A percentile compares a stretch with the other conserved stretches of the same genome.
Conservation (phyloP, 1,140 invertebrate genomes). For the Delia radicum region DNA sequence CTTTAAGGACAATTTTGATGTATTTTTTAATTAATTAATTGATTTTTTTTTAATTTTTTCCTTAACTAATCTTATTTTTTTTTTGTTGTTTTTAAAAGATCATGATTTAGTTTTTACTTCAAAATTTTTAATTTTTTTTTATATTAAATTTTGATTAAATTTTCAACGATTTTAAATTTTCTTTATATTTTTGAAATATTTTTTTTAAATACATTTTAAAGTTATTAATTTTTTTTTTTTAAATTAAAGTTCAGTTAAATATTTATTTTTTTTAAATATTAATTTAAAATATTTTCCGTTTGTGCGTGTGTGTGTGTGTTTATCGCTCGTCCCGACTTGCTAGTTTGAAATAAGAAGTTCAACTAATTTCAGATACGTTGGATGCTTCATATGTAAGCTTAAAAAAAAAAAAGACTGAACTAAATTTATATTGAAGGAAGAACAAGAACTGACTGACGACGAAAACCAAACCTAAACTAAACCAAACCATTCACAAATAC, state of each 20-base stretch:
- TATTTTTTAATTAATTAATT: too few relatives aligned
- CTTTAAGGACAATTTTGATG: too few relatives aligned
- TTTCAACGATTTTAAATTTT: background rate
- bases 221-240: background rate
- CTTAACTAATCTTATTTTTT: too few relatives aligned
- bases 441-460: background rate
- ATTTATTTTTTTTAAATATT: background rate
- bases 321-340: background rate
- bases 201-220: background rate
- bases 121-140: too few relatives aligned
- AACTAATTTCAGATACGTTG: constrained; percentile 14
- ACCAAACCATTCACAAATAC: background rate
- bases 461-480: background rate
- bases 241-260: too few relatives aligned
- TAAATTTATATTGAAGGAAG: background rate
- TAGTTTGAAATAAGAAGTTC: constrained; percentile 18
- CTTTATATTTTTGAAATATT: background rate
- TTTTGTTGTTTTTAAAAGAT: too few relatives aligned
- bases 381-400: constrained; percentile 23
- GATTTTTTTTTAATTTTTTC: too few relatives aligned
- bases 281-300: background rate
- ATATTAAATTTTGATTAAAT: background rate
- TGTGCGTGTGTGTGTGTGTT: background rate
- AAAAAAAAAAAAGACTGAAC: constrained; percentile 8
- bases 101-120: too few relatives aligned